phyloP scores from a whole-genome alignment of 2,888 invertebrate genomes.

The Spatulosminthurus flaviceps region DNA sequence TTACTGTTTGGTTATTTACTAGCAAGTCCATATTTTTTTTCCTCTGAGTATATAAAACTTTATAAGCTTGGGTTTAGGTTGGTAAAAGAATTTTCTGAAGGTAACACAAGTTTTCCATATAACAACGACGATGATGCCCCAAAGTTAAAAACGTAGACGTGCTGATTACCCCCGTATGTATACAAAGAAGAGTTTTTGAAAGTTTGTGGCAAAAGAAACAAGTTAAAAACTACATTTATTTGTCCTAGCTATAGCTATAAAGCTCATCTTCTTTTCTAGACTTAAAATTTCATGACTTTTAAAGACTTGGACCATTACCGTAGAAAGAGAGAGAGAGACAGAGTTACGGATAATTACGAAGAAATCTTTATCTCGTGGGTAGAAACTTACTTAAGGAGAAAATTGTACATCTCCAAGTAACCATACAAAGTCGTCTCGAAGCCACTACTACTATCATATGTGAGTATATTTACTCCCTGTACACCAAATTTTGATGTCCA shows the following conservation, averaged over 20 bases:
- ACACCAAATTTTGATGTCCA: background rate
- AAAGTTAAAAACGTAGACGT: background rate
- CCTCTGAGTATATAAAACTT: background rate
- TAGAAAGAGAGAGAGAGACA: background rate
- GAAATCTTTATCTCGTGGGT: conserved; percentile 7
- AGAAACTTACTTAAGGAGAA: conserved; percentile 3
- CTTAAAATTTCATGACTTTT: background rate
- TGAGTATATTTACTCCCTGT: too few species aligned
- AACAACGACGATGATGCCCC: background rate
- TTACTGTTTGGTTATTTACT: too few species aligned
- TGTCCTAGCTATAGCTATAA: too few species aligned
- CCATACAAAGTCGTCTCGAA: background rate
- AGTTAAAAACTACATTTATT: background rate
- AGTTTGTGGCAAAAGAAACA: background rate
- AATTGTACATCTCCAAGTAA: conserved; percentile 7
- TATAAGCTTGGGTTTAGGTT: background rate
- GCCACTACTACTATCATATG: background rate
- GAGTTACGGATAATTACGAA: background rate
- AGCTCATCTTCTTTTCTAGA: background rate
- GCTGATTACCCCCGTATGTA: background rate
- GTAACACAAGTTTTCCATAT: background rate
- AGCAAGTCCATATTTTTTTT: too few species aligned
- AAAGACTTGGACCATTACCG: background rate
- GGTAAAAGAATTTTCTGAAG: background rate
- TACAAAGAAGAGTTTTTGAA: background rate